A percentile compares a stretch with the other conserved stretches of the same genome.
Evolutionary conservation across 2,113 vertebrate species (phyloP).

Genomic region (Gasterosteus nipponicus): DNA sequence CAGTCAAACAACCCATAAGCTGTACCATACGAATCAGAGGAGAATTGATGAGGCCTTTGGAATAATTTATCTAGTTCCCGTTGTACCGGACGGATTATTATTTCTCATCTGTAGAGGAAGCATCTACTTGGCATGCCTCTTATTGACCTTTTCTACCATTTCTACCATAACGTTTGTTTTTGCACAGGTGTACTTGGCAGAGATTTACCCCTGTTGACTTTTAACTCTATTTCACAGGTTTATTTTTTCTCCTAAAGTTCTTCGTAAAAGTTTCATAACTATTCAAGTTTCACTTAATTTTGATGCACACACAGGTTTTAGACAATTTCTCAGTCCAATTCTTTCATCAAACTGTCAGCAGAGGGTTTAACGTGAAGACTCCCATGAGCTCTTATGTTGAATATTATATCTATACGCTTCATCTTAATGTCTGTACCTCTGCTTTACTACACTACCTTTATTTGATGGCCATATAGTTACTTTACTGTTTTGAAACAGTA

Average conservation of each 20-base stretch:
- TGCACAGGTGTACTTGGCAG: not conserved
- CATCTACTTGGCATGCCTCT: not conserved
- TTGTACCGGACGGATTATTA: constrained; percentile 52
- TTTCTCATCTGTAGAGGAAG: constrained; percentile 35
- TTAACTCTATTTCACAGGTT: not conserved
- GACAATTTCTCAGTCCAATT: not conserved
- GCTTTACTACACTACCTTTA: not conserved
- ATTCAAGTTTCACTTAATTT: not conserved
- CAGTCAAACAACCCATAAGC: constrained; percentile 64
- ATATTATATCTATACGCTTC: not conserved
- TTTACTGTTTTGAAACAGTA: not conserved
- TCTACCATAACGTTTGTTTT: not conserved
- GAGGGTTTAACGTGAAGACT: not conserved
- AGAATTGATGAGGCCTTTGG: constrained; percentile 56
- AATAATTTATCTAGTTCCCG: constrained; percentile 57
- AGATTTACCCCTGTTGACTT: not conserved
- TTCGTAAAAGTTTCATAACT: not conserved
- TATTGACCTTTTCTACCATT: not conserved
- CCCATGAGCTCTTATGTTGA: not conserved
- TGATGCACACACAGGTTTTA: not conserved
- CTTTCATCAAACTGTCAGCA: not conserved
- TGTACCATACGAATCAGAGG: constrained; percentile 61
- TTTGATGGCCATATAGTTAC: not conserved
- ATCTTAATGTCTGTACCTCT: not conserved
- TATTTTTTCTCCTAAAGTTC: not conserved